Evolutionary conservation across 1,140 invertebrate genomes (phyloP).

Genomic region (Ooceraea biroi): DNA sequence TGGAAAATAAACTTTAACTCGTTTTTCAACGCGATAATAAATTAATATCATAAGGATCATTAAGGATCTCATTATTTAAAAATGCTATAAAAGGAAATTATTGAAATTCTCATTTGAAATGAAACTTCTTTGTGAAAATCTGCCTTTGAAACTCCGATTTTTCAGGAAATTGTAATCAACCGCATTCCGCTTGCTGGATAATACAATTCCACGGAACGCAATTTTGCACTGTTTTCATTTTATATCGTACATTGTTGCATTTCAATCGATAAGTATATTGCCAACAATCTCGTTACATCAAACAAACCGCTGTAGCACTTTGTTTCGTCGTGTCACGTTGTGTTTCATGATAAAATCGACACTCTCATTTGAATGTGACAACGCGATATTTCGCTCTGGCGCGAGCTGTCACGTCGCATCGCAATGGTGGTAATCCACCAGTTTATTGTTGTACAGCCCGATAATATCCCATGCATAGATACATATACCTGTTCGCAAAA

Average conservation of each 20-base stretch:
- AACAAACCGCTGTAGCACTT: constrained; percentile 52
- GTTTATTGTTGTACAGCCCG: constrained; percentile 46
- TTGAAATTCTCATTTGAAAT: background rate
- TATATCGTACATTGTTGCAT: background rate
- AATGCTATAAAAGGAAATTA: background rate
- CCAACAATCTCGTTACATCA: constrained; percentile 35
- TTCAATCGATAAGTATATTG: background rate
- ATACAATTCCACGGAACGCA: background rate
- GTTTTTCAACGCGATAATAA: background rate
- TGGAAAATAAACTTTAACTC: background rate
- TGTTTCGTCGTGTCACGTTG: constrained; percentile 42
- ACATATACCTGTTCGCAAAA: constrained; percentile 32
- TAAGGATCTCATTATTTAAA: background rate
- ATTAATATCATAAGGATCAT: background rate
- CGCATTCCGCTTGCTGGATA: background rate
- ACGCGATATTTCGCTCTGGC: constrained; percentile 50
- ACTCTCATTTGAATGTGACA: constrained; percentile 46
- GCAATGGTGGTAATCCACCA: constrained; percentile 17
- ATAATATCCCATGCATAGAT: constrained; percentile 28
- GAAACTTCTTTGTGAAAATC: background rate
- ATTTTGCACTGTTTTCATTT: background rate
- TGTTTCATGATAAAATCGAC: constrained; percentile 53
- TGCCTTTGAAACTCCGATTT: background rate
- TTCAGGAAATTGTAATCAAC: background rate
- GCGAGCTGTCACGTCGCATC: constrained; percentile 34